Evolutionary conservation across 1,140 invertebrate genomes (phyloP), one percentile per base, ranked within the genome.

Genomic region (Rhyacophila brunnea): DNA sequence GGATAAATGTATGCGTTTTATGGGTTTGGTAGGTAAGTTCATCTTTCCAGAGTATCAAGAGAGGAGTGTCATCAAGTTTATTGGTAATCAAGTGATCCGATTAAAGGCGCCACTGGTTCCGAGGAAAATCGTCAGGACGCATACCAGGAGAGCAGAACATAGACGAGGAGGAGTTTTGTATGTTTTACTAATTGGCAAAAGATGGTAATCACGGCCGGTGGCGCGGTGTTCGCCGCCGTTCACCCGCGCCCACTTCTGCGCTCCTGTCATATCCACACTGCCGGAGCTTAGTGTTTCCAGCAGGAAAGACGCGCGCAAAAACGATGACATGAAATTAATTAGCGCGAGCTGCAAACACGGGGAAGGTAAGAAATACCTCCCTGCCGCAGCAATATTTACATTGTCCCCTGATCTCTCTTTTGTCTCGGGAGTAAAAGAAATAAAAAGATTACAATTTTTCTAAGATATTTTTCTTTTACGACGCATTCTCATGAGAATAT

Each of bases 181-280:
- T 79, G 75, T 76, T 78, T 76, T 78, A 77, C 77, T 79, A 79
- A 79, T 79, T 79, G 75, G 75, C 68, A 75, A 78, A 79, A 78
- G 77, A 79, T 79, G 75, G 70, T 78, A 79, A 79, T 79, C 75
- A 65, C 51, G 62, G 50, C 43, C 36, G 47, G 20, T 72, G 75
- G 69, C 71, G 67, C 67, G 66, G 64, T 68, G 71, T 69, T 72
- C 67, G 57, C 69, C 63, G 58, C 34, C 62, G 52, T 28, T 73
- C 73, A 57, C 62, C 18, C 67, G 23, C 38, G 58, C 68, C 11
- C 45, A 50, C 11, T 6, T 10, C 19, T 52, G 20, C 38, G 11
- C 36, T 52, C 50, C 60, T 57, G 60, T 62, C 60, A 62, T 58
- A 48, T 62, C 53, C 60, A 62, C 34, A 47, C 48, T 32, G 48